Evolutionary conservation across 2,113 vertebrate species (phyloP).

Genomic region (Odocoileus virginianus): DNA sequence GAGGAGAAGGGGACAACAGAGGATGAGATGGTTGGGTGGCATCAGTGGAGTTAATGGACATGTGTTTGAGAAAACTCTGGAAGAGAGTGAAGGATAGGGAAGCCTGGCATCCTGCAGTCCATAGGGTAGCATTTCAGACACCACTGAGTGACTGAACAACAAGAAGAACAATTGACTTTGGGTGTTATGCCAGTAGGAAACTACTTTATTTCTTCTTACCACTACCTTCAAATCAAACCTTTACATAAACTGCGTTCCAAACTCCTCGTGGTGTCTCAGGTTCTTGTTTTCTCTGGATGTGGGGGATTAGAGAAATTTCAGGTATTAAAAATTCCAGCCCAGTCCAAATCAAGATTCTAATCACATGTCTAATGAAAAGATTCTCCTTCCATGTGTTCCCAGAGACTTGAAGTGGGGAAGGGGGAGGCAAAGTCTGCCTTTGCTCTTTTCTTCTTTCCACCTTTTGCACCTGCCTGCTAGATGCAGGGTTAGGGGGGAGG

Average conservation of each 20-base stretch:
- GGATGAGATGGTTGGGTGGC: neutral
- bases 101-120: neutral
- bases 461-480: neutral
- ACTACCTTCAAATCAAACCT: neutral
- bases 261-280: neutral
- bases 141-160: neutral
- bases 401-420: neutral
- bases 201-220: neutral
- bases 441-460: neutral
- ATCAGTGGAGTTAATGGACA: neutral
- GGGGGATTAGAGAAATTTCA: neutral
- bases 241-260: neutral
- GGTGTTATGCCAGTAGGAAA: neutral
- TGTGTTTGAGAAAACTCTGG: neutral
- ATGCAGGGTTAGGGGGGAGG: neutral
- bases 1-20: neutral
- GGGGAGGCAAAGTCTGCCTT: neutral
- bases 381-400: neutral
- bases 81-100: neutral
- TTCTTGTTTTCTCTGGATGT: neutral
- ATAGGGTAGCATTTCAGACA: neutral
- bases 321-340: neutral
- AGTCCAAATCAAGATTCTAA: neutral
- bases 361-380: neutral
- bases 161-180: neutral